A percentile compares a stretch with the other conserved stretches of the same genome.
Evolutionary conservation across 2,888 invertebrate species (phyloP).

Genomic region (Agonum fuliginosum): DNA sequence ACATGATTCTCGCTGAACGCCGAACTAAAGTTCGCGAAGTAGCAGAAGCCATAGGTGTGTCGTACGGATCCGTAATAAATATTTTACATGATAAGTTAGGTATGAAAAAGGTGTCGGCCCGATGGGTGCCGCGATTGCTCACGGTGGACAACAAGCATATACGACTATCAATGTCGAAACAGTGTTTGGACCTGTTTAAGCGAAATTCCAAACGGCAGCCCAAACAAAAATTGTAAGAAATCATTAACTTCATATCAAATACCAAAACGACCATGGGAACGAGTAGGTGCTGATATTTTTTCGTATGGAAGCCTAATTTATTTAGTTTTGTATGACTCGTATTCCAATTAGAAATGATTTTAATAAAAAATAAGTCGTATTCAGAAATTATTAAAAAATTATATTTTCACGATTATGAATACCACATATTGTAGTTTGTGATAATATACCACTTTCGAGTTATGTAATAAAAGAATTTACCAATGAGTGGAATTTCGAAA

Average conservation of each 20-base stretch:
- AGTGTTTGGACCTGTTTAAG: too few relatives aligned
- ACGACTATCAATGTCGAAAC: slow-evolving; percentile 5
- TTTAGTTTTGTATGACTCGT: neutral
- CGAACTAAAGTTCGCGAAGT: slow-evolving; percentile 51
- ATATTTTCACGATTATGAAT: neutral
- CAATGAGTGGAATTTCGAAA: neutral
- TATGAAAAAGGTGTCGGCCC: slow-evolving; percentile 52
- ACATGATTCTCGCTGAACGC: slow-evolving; percentile 60
- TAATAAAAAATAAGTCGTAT: neutral
- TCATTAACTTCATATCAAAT: slow-evolving; percentile 36
- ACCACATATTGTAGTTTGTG: neutral
- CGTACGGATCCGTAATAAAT: slow-evolving; percentile 56
- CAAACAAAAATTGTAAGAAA: slow-evolving; percentile 44
- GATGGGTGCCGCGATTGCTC: slow-evolving; percentile 36
- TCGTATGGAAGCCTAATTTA: neutral
- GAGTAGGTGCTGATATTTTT: slow-evolving; percentile 17
- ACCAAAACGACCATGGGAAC: slow-evolving; percentile 54
- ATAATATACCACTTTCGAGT: neutral
- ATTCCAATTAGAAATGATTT: neutral
- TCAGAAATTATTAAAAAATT: neutral
- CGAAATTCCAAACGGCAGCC: too few relatives aligned
- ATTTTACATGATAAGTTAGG: slow-evolving; percentile 56
- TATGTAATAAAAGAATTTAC: neutral
- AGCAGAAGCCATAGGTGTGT: slow-evolving; percentile 59
- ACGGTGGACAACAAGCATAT: slow-evolving; percentile 67